Percentiles rank a stretch among this genome's conserved stretches.
Evolutionary conservation across 2,888 invertebrate species (phyloP).

Genomic region (Cyrtodaria siliqua): DNA sequence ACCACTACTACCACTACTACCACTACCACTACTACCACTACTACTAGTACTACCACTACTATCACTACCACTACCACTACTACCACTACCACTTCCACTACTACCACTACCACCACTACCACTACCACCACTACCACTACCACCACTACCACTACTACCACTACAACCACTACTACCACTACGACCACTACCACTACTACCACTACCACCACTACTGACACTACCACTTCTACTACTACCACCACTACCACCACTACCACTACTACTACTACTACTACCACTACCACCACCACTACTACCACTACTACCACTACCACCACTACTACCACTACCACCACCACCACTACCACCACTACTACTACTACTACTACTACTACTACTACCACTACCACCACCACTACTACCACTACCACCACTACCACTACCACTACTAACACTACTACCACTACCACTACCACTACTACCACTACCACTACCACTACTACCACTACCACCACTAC

Average conservation of each 20-base stretch:
- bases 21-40: slow-evolving; percentile 18
- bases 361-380: background rate
- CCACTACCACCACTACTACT: background rate
- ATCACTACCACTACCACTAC: slow-evolving; percentile 11
- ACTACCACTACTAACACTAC: no score
- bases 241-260: slow-evolving; percentile 2
- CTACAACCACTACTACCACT: slow-evolving; percentile 2
- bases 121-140: slow-evolving; percentile 11
- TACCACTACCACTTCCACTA: background rate
- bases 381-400: slow-evolving; percentile 9
- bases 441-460: no score
- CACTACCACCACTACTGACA: slow-evolving; percentile 4
- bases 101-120: slow-evolving; percentile 1
- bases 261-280: background rate
- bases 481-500: slow-evolving; percentile 13
- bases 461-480: slow-evolving; percentile 5
- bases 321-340: background rate
- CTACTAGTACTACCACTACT: slow-evolving; percentile 12
- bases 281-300: slow-evolving; percentile 12
- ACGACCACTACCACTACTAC: slow-evolving; percentile 6
- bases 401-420: slow-evolving; percentile 5
- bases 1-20: slow-evolving; percentile 10
- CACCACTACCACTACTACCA: slow-evolving; percentile 4
- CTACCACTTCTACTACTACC: slow-evolving; percentile 8
- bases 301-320: slow-evolving; percentile 7